Percentiles rank a stretch among this genome's conserved stretches.
phyloP scores from a whole-genome alignment of 1,140 invertebrate species.

The Phthorimaea operculella region DNA sequence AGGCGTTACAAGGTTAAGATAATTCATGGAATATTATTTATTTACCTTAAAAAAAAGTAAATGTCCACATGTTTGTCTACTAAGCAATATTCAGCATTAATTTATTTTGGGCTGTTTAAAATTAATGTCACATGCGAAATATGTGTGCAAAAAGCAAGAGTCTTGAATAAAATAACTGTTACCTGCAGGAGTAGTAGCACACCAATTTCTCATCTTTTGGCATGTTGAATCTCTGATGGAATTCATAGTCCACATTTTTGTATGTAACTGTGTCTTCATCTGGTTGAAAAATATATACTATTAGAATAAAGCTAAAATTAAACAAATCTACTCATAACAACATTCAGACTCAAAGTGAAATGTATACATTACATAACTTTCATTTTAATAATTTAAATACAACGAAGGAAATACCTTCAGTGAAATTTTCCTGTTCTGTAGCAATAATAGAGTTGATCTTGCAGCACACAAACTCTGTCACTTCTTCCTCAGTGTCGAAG shows the following conservation, averaged over 20 bases:
- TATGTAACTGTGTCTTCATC: slow-evolving; percentile 86
- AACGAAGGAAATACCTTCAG: too few species aligned
- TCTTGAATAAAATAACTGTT: slow-evolving; percentile 19
- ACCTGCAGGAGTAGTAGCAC: slow-evolving; percentile 95
- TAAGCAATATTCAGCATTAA: too few species aligned
- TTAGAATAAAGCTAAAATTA: slow-evolving; percentile 17
- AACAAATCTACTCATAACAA: neutral
- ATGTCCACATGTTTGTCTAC: too few species aligned
- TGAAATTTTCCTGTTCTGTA: slow-evolving; percentile 68
- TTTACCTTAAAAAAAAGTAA: too few species aligned
- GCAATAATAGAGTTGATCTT: slow-evolving; percentile 96
- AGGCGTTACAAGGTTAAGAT: too few species aligned
- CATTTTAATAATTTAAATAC: too few species aligned
- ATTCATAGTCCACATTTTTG: slow-evolving; percentile 85
- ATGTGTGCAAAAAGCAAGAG: too few species aligned
- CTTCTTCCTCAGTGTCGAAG: slow-evolving; percentile 94
- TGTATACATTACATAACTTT: too few species aligned
- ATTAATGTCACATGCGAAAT: too few species aligned
- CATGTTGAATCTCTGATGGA: slow-evolving; percentile 90
- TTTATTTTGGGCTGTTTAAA: too few species aligned
- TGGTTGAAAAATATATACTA: slow-evolving; percentile 44
- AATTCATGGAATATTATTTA: too few species aligned
- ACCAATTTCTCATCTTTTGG: slow-evolving; percentile 95
- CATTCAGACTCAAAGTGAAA: too few species aligned
- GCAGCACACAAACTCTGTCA: slow-evolving; percentile 94